Percentiles rank a stretch among this genome's conserved stretches.
Conservation (phyloP, 2,888 invertebrate species). For the Litoditis marina region DNA sequence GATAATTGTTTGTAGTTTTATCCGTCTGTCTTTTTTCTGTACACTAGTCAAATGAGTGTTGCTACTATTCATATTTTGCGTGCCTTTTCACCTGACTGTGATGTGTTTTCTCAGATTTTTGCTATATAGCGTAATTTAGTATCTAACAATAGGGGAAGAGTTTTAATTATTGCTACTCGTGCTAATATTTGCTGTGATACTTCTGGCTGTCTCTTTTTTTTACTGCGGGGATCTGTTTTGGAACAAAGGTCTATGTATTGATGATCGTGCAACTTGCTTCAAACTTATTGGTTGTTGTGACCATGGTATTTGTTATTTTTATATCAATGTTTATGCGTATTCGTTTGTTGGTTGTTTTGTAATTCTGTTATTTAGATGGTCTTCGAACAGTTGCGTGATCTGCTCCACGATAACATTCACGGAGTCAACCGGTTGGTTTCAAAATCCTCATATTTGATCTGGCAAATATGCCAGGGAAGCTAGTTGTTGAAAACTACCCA, state of each 20-base stretch:
- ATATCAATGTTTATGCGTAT: neutral
- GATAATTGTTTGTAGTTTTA: no score
- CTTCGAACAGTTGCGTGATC: constrained; percentile 46
- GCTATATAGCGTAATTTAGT: no score
- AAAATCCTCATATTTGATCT: no score
- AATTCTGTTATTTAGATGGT: constrained; percentile 22
- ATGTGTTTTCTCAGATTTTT: no score
- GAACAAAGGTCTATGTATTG: neutral
- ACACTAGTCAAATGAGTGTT: no score
- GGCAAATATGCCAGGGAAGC: no score
- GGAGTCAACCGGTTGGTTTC: constrained; percentile 58
- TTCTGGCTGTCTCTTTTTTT: neutral
- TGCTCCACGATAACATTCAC: constrained; percentile 49
- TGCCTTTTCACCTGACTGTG: no score
- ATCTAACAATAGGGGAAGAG: no score
- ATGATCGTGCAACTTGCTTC: neutral
- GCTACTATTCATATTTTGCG: no score
- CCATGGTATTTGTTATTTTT: neutral
- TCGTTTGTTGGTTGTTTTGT: neutral
- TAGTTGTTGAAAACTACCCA: no score
- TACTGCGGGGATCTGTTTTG: constrained; percentile 1
- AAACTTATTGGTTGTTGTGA: neutral
- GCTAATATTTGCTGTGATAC: neutral
- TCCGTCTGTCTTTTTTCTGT: no score
- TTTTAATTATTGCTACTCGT: no score